Percentiles rank a stretch among this genome's conserved stretches.
Conservation (phyloP, 2,113 vertebrate genomes). For the Phaethornis superciliosus region DNA sequence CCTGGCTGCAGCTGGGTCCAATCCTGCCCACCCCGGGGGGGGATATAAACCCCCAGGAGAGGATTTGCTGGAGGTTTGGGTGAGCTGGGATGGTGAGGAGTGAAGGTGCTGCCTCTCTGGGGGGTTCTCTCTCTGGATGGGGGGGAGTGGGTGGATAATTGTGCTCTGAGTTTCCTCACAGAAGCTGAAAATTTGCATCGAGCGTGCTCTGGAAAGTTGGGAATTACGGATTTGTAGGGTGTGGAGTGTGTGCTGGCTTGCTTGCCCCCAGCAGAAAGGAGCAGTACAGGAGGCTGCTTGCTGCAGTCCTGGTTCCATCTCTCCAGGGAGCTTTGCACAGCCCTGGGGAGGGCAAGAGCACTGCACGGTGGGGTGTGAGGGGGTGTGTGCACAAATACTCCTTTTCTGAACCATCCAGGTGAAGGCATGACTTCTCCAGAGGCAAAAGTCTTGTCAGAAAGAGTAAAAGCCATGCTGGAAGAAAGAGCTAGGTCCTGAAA, state of each 20-base stretch:
- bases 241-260: neutral
- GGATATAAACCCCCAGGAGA: neutral
- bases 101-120: neutral
- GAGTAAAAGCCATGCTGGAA: rapidly evolving
- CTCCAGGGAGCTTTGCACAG: neutral
- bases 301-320: neutral
- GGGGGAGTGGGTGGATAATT: neutral
- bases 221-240: neutral
- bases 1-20: neutral
- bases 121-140: no score
- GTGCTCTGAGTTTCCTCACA: neutral
- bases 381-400: rapidly evolving
- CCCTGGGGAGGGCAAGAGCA: neutral
- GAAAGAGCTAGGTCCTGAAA: neutral
- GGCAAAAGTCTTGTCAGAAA: neutral
- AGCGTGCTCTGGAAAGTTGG: neutral
- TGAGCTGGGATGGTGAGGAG: neutral
- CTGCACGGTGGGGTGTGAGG: rapidly evolving
- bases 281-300: neutral
- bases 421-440: rapidly evolving
- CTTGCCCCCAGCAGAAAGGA: neutral
- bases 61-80: neutral
- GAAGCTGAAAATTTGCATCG: neutral
- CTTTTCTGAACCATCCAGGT: neutral
- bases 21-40: neutral